Base-by-base conservation (phyloP, 2,888 invertebrate genomes). In the Caenorhabditis plicata region DNA sequence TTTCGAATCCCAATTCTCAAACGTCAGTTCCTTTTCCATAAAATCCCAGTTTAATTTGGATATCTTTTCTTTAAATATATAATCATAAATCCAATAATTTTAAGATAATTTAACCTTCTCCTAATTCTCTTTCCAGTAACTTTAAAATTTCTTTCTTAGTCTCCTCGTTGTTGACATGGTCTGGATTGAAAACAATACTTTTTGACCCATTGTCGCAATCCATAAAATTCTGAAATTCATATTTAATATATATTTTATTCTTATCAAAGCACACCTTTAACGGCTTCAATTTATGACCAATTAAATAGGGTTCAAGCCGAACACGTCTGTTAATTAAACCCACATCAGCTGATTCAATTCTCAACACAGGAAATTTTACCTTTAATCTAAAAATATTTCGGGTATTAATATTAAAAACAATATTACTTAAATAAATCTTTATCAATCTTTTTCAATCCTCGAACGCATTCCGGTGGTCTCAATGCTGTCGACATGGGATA, bases 1-100 rank as follows among this genome's bases (percentile, higher is more conserved):
- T 15, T 68, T 70, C 20, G 64, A 27, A 47, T 74, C 75, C 75
- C 75, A 77, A 36, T 79, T 67, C 0, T 75, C 77, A 53, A 74
- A 79, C 4, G 48, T 60, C 11, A 78, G n/a, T 7, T 47, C 41
- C 25, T 48, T 48, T 20, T 27, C 9, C 11, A 55, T 20, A 3
- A 22, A 38, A 0, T 19, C 39, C 56, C 53, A 50, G 3, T 48
- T 23, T 9, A 51, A 4, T n/a, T 33, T 23, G 2, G 8, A 2
- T 9, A 20, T 3, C 23, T 55, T 51, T 13, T 51, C 51, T n/a
- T n/a, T n/a, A n/a, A n/a, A n/a, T n/a, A n/a, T n/a, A n/a, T n/a
- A n/a, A n/a, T n/a, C n/a, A n/a, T n/a, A n/a, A n/a, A n/a, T n/a
- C n/a, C n/a, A n/a, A n/a, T n/a, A n/a, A n/a, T n/a, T n/a, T n/a